These are phyloP conservation scores for Heliocidaris tuberculata DNA, from an alignment of 35 echinoderm and acorn worm genomes.

Conservation along the genomic window DNA sequence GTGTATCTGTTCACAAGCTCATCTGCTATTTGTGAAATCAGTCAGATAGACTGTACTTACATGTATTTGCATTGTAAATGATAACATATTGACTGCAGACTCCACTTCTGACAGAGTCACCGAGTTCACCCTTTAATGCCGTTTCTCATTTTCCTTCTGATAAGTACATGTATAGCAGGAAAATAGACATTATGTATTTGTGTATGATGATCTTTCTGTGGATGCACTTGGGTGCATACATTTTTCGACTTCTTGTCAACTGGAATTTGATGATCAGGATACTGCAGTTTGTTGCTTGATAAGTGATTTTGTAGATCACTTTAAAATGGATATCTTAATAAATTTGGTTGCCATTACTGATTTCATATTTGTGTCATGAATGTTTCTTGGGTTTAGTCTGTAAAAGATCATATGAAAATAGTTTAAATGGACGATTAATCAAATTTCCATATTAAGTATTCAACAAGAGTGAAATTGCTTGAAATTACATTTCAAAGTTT, in stretches of 20 bases:
- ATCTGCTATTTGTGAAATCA: background rate
- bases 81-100: background rate
- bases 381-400: background rate
- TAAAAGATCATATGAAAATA: no score
- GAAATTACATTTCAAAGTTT: no score
- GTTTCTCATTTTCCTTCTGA: no score
- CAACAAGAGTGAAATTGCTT: no score
- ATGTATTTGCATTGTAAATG: background rate
- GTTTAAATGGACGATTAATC: no score
- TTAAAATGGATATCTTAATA: constrained; percentile 34
- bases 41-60: background rate
- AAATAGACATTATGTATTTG: no score
- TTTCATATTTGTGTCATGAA: background rate
- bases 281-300: background rate
- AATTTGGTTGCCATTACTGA: constrained; percentile 38
- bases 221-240: background rate
- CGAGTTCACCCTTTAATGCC: no score
- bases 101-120: background rate
- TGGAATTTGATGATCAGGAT: background rate
- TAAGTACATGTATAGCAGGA: no score
- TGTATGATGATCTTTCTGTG: background rate
- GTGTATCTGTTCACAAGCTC: no score
- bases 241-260: background rate
- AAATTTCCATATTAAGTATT: no score
- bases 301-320: constrained; percentile 12